phyloP scores from a whole-genome alignment of 2,113 vertebrate genomes.

The Probosciger aterrimus region DNA sequence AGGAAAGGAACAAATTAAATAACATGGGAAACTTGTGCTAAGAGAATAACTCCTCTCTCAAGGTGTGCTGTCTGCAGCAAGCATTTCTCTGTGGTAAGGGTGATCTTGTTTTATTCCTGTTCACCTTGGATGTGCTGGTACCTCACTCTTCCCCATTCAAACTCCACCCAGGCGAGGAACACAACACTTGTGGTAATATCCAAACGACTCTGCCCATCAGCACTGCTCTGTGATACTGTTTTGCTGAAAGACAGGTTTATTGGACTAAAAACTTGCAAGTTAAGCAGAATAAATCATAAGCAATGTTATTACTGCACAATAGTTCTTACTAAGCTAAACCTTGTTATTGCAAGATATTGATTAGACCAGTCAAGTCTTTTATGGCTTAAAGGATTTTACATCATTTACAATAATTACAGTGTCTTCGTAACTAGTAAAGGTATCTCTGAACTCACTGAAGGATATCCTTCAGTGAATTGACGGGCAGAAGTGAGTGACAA shows the following conservation, averaged over 20 bases:
- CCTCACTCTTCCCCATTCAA: not conserved
- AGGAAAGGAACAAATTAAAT: no score
- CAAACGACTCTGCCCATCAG: not conserved
- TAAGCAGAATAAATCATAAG: not conserved
- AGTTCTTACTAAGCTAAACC: slow-evolving; percentile 1
- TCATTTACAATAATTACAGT: slow-evolving; percentile 24
- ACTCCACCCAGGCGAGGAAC: not conserved
- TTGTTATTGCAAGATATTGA: slow-evolving; percentile 47
- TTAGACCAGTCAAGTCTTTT: not conserved
- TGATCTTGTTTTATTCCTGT: not conserved
- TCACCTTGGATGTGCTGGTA: not conserved
- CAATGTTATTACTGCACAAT: not conserved
- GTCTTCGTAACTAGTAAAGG: not conserved
- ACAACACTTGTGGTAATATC: rapidly evolving
- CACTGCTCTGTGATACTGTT: not conserved
- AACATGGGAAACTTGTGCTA: not conserved
- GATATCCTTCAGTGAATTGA: not conserved
- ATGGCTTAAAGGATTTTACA: slow-evolving; percentile 31
- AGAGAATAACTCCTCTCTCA: not conserved
- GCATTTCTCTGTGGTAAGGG: not conserved
- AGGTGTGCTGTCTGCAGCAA: not conserved
- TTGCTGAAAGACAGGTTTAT: not conserved
- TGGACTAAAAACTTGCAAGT: not conserved
- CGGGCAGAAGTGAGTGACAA: not conserved
- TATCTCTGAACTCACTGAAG: not conserved